Evolutionary conservation across 1,140 invertebrate species (phyloP).

Genomic region (Bursaphelenchus mucronatus): DNA sequence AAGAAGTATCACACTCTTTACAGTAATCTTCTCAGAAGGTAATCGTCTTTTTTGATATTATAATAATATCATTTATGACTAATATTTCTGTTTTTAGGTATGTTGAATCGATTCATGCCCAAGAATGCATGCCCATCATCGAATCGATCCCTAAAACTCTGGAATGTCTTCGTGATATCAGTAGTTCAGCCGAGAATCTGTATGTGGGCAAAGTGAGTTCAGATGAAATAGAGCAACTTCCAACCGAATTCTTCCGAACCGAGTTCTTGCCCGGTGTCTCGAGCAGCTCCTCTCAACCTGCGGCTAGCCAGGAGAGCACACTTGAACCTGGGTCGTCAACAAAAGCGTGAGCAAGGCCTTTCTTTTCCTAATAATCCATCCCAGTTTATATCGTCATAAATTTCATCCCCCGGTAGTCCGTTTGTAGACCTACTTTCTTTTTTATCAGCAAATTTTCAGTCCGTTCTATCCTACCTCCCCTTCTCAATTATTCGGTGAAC

Average conservation of each 20-base stretch:
- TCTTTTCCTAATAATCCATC: no score
- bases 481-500: no score
- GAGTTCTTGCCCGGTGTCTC: background rate
- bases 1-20: conserved; percentile 34
- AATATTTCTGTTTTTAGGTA: conserved; percentile 43
- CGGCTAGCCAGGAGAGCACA: no score
- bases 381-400: no score
- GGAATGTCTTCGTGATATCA: conserved; percentile 26
- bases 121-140: conserved; percentile 29
- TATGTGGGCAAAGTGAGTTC: conserved; percentile 36
- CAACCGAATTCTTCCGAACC: conserved; percentile 40
- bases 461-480: no score
- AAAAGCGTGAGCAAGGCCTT: no score
- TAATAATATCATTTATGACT: background rate
- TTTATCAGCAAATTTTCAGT: no score
- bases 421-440: no score
- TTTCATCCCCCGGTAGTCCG: no score
- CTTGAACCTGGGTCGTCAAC: no score
- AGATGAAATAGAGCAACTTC: conserved; percentile 28
- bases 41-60: background rate
- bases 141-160: conserved; percentile 27
- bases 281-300: no score
- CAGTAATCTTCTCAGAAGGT: conserved; percentile 46
- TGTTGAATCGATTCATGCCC: conserved; percentile 46
- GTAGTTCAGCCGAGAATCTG: conserved; percentile 24